Evolutionary conservation across 1,140 invertebrate genomes (phyloP), one percentile per base, ranked within the genome.

Genomic region (Drosophila lacteicornis): DNA sequence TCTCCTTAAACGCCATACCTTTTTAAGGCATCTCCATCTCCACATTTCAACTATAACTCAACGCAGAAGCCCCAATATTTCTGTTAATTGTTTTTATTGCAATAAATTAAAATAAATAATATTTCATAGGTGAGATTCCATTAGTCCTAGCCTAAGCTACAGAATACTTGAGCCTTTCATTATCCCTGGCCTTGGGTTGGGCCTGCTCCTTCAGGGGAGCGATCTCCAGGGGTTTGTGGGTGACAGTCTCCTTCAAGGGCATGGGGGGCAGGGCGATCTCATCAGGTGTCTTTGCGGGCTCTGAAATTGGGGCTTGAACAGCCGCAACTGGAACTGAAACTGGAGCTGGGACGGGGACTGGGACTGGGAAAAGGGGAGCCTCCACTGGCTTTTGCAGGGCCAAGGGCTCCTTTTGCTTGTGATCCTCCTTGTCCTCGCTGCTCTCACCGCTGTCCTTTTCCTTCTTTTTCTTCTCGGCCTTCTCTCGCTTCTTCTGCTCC

Each of bases 21-120:
- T 25, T 25, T 25, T 4, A 25, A 25, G 22, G 2, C 22, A 25
- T 25, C 22, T 25, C 22, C 22, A 3, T 25, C 22, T 25, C 4
- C 5, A 51, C 25, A 1, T 17, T 17, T 22, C 22, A 22, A 22
- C 22, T 2, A 33, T 6, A 51, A 17, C 27, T 51, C 2, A 30
- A 53, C 1, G 11, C 11, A 36, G 0, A 53, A 36, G 33, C 5
- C 5, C 7, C 17, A 4, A 19, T 15, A 13, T 1, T 53, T 0
- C 0, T 19, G 12, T 19, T 27, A 45, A 70, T 76, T 55, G 33
- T 33, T 59, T 82, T 82, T 69, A 40, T 68, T 46, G 46, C 38
- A 68, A 68, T 70, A 74, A 82, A 81, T 75, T 55, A 70, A 75
- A 86, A 82, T 84, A 55, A 75, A 79, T 75, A 74, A 38, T 47